A percentile compares a stretch with the other conserved stretches of the same genome.
Evolutionary conservation across 2,113 vertebrate genomes (phyloP).

Genomic region (Coryphaenoides rupestris): DNA sequence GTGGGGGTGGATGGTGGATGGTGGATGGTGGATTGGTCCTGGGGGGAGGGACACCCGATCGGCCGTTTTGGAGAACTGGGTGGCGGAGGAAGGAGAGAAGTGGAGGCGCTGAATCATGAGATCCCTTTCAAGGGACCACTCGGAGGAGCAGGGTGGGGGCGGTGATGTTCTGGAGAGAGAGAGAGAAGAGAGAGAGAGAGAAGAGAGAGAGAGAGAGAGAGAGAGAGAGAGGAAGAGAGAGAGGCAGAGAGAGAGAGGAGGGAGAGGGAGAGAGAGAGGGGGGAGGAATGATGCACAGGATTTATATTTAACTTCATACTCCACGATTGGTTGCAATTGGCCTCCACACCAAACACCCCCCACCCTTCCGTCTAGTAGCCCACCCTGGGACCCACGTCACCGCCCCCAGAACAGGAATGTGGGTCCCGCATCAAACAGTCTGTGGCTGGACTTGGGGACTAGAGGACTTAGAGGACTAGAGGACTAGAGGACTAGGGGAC

Average conservation of each 20-base stretch:
- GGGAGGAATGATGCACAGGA: slow-evolving; percentile 30
- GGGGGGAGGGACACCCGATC: slow-evolving; percentile 60
- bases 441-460: slow-evolving; percentile 42
- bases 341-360: too few relatives aligned
- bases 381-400: slow-evolving; percentile 18
- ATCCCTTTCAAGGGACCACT: slow-evolving; percentile 40
- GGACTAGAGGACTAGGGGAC: too few relatives aligned
- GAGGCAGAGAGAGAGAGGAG: too few relatives aligned
- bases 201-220: too few relatives aligned
- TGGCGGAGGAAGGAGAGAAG: slow-evolving; percentile 40
- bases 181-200: background rate
- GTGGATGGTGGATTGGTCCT: too few relatives aligned
- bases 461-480: too few relatives aligned
- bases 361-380: too few relatives aligned
- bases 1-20: too few relatives aligned
- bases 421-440: slow-evolving; percentile 59
- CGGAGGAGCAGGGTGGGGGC: background rate
- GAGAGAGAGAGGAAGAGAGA: too few relatives aligned
- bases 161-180: too few relatives aligned
- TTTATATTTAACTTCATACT: too few relatives aligned
- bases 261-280: slow-evolving; percentile 8
- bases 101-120: slow-evolving; percentile 48
- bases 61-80: slow-evolving; percentile 56
- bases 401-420: slow-evolving; percentile 57
- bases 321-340: too few relatives aligned